Evolutionary conservation across 2,797 vertebrate genomes (phyloP).

Genomic region (Macrochelys suwanniensis): DNA sequence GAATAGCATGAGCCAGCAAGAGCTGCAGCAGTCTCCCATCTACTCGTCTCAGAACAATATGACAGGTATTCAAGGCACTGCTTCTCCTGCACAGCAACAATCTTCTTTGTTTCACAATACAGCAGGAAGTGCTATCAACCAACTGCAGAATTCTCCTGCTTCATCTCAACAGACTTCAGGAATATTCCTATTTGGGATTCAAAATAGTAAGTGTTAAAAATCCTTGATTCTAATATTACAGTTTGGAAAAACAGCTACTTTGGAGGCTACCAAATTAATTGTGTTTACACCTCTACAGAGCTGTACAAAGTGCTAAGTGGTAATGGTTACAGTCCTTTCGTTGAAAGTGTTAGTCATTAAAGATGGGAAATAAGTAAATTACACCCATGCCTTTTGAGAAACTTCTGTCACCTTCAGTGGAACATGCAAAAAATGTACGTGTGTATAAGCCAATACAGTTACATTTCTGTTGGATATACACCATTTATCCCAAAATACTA

Average conservation of each 20-base stretch:
- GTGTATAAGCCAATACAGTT: background rate
- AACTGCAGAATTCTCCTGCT: slow-evolving; percentile 86
- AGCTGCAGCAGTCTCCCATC: slow-evolving; percentile 91
- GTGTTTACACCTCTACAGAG: background rate
- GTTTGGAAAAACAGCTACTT: background rate
- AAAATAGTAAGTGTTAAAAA: slow-evolving; percentile 89
- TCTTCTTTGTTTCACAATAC: slow-evolving; percentile 90
- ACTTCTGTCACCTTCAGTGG: background rate
- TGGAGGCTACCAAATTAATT: background rate
- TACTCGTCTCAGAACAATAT: slow-evolving; percentile 91
- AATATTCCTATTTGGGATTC: slow-evolving; percentile 96
- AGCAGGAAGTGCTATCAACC: slow-evolving; percentile 89
- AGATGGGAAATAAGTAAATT: background rate
- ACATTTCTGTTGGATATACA: background rate
- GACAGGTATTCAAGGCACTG: slow-evolving; percentile 89
- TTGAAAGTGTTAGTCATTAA: background rate
- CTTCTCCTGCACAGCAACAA: slow-evolving; percentile 90
- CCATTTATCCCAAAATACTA: background rate
- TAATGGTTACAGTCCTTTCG: background rate
- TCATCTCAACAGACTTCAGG: slow-evolving; percentile 90
- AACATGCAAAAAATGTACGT: background rate
- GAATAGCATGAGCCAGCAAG: slow-evolving; percentile 88
- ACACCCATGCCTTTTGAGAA: background rate
- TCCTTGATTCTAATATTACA: fast-evolving
- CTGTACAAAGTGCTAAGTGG: background rate